These are phyloP conservation scores for Stigmatopora nigra DNA, from an alignment of 2,113 vertebrate species.

Conservation along the genomic window DNA sequence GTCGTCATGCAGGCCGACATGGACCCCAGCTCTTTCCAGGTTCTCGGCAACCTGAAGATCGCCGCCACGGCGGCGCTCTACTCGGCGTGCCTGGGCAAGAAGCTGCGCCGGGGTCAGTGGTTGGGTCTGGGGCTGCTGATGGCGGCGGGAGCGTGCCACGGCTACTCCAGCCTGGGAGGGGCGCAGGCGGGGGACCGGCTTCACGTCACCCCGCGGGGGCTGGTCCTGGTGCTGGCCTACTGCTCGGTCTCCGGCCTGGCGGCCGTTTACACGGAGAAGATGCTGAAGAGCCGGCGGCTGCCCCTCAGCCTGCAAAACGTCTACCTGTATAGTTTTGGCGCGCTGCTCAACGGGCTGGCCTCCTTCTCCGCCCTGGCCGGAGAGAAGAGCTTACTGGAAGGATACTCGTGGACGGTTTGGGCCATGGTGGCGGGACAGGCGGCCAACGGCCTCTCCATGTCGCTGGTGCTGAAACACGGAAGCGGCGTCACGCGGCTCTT, in stretches of 20 bases:
- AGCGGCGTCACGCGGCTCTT: constrained; percentile 91
- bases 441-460: constrained; percentile 87
- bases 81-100: constrained; percentile 75
- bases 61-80: constrained; percentile 82
- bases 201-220: constrained; percentile 73
- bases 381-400: constrained; percentile 71
- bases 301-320: constrained; percentile 87
- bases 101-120: constrained; percentile 70
- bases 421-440: constrained; percentile 81
- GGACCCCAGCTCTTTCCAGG: constrained; percentile 92
- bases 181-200: constrained; percentile 38
- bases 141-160: constrained; percentile 75
- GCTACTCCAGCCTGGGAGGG: constrained; percentile 51
- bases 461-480: constrained; percentile 88
- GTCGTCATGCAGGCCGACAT: constrained; percentile 89
- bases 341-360: constrained; percentile 72
- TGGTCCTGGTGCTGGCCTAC: constrained; percentile 76
- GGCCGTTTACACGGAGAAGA: constrained; percentile 82
- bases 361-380: constrained; percentile 55
- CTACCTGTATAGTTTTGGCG: constrained; percentile 86
- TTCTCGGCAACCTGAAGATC: constrained; percentile 90
- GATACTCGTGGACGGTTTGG: constrained; percentile 76
- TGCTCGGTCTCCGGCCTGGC: constrained; percentile 83
- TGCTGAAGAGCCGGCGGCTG: constrained; percentile 80
- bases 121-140: constrained; percentile 76